A percentile compares a stretch with the other conserved stretches of the same genome.
Evolutionary conservation across 2,888 invertebrate genomes (phyloP).

Genomic region (Crioceris asparagi): DNA sequence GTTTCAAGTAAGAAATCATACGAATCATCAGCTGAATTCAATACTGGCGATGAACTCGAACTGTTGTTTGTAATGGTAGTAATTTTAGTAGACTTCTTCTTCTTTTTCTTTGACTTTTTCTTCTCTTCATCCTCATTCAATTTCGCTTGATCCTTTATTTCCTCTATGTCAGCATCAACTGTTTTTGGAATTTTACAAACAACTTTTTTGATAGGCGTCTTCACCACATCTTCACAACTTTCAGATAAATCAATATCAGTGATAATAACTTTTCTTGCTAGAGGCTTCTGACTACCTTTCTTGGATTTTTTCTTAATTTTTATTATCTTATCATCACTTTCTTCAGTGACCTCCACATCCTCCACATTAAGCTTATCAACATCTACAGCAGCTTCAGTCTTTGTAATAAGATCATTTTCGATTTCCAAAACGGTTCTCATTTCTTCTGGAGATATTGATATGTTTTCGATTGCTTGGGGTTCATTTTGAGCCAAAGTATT

Average conservation of each 20-base stretch:
- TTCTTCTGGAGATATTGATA: background rate
- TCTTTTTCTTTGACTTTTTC: conserved; percentile 19
- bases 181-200: conserved; percentile 15
- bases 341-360: conserved; percentile 1
- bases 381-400: background rate
- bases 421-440: background rate
- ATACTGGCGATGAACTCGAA: conserved; percentile 22
- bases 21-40: conserved; percentile 24
- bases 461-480: conserved; percentile 7
- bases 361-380: background rate
- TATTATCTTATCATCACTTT: conserved; percentile 8
- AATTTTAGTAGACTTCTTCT: conserved; percentile 17
- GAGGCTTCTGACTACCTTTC: conserved; percentile 22
- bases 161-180: conserved; percentile 4
- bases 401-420: no score
- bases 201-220: conserved; percentile 14
- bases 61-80: conserved; percentile 11
- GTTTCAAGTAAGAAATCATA: conserved; percentile 30
- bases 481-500: conserved; percentile 17
- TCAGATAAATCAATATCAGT: conserved; percentile 28
- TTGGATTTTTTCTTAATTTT: conserved; percentile 23
- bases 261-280: conserved; percentile 29
- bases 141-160: background rate
- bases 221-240: conserved; percentile 13
- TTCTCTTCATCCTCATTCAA: conserved; percentile 12